Evolutionary conservation across 2,113 vertebrate genomes (phyloP), one percentile per base, ranked within the genome.

Genomic region (Hemiscyllium ocellatum): DNA sequence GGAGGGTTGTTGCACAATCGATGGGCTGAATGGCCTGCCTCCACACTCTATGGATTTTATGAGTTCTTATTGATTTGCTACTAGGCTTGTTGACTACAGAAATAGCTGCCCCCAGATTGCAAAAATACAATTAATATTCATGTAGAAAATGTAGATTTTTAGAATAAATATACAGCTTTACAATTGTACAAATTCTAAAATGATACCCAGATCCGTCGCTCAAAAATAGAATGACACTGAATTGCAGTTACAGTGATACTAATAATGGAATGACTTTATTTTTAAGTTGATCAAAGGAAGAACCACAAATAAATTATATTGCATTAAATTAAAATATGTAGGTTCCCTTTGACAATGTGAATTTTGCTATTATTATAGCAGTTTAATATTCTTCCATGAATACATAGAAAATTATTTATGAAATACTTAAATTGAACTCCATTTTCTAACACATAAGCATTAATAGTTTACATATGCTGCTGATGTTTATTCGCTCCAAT

Each of bases 291-390:
- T 70, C 68, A 94, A n/a, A 90, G 37, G 93, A 94, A 94, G 66
- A 29, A 26, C 52, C 50, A 19, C 47, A 69, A 72, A 10, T 33
- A 95, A 72, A 72, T 95, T 72, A 95, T 72, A 29, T 24, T 52
- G 68, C 47, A 76, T 15, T 72, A 95, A 76, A 33, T 52, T 95
- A 69, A 95, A 72, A 95, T 42, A 50, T 91, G 37, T 50, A 70
- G 37, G 33, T 95, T 33, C 94, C 70, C 94, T 72, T 95, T 76
- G 52, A 95, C 65, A 95, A 95, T 95, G 24, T 47, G 52, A 66
- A 15, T 69, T 94, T 94, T 50, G 29, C 93, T 95, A 52, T 50
- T 95, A 52, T 70, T 76, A 76, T 26, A 42, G 50, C 66, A 70
- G 29, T 70, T 50, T 20, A 93, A 76, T 47, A 70, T 95, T 52